Base-by-base conservation (phyloP, 2,888 invertebrate species). In the Lucinisca nassula region DNA sequence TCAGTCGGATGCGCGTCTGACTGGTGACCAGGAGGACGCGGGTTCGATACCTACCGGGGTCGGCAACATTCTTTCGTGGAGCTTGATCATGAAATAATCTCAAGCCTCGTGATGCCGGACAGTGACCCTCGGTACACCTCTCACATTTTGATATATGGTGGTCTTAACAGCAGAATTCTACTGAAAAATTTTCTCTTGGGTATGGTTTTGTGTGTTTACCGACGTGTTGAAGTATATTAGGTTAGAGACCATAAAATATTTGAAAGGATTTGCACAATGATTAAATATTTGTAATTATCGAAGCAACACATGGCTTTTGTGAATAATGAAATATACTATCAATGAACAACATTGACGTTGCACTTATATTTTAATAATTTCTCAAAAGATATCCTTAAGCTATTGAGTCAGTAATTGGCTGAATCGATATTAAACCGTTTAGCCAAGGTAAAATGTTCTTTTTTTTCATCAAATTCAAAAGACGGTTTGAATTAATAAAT, bases 281-380 rank as follows among this genome's bases (percentile, higher is more conserved):
- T 75, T 75, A 24, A 40, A 75, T 24, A 75, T 40, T 45, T n/a
- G 45, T 75, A 30, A 32, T 27, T 51, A 49, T 49, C n/a, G 75
- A 75, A 51, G 75, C 75, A 75, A 75, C 32, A 49, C 49, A 27
- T 27, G 14, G 32, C 32, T 45, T 75, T 75, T 49, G 49, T 17
- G 1, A 75, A n/a, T 67, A 67, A 4, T 35, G 35, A 67, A 67
- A 67, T 35, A 67, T 35, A 35, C 67, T 67, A 67, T 67, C 67
- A 67, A 67, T 35, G 35, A 21, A 32, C 27, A 67, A 35, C 67
- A 35, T 67, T 67, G 32, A 67, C 8, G 8, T 14, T 67, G 35
- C 30, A 21, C 30, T 67, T 35, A 61, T 55, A 55, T 55, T n/a
- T n/a, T n/a, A 55, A n/a, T 55, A 67, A 35, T 35, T 32, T 67